phyloP scores from a whole-genome alignment of 1,140 invertebrate species.

The Psilanteris sp. region DNA sequence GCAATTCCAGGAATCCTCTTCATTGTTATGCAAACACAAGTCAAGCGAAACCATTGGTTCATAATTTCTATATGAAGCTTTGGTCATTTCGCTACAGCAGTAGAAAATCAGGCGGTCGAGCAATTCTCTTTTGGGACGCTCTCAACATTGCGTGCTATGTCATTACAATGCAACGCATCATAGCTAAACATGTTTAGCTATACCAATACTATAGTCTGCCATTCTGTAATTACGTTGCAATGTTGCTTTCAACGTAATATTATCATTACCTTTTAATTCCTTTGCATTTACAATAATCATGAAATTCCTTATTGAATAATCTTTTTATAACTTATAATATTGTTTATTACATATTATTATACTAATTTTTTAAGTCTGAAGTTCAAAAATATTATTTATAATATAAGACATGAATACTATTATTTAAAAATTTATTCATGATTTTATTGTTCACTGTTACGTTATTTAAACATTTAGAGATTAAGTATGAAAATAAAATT shows the following conservation, averaged over 20 bases:
- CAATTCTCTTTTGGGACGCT: slow-evolving; percentile 27
- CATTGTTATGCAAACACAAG: slow-evolving; percentile 79
- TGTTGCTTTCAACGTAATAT: neutral
- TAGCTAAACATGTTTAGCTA: slow-evolving; percentile 38
- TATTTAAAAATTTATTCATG: no score
- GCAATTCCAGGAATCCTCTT: slow-evolving; percentile 77
- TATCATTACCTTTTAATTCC: slow-evolving; percentile 24
- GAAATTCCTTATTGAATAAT: no score
- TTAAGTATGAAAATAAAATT: no score
- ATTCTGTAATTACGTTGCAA: slow-evolving; percentile 31
- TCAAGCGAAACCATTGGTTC: slow-evolving; percentile 62
- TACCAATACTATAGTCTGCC: slow-evolving; percentile 14
- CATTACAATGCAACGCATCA: slow-evolving; percentile 10
- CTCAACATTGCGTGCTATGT: slow-evolving; percentile 19
- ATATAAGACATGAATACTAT: no score
- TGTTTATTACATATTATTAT: no score
- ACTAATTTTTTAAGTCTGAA: no score
- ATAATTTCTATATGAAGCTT: slow-evolving; percentile 60
- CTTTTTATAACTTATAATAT: no score
- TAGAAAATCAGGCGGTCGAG: slow-evolving; percentile 48
- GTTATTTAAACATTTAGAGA: no score
- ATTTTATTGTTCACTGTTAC: no score
- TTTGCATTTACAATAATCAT: neutral
- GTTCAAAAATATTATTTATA: no score
- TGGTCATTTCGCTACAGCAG: slow-evolving; percentile 27